phyloP scores from a whole-genome alignment of 2,888 invertebrate genomes.

The Coelinius sp. region DNA sequence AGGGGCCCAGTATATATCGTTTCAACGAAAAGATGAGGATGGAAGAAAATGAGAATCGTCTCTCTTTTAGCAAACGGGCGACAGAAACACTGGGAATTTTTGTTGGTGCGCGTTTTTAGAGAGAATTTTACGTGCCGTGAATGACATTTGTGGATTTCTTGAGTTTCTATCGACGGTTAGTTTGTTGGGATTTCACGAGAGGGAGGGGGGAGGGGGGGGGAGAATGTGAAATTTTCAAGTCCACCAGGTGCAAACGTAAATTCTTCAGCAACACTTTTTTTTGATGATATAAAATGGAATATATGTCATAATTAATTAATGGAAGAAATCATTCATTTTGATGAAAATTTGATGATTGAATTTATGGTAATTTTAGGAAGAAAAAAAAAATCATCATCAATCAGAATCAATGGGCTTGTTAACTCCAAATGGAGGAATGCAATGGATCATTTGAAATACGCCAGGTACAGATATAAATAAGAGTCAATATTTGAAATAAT shows the following conservation, averaged over 20 bases:
- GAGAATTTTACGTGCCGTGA: constrained; percentile 63
- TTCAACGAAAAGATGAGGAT: constrained; percentile 41
- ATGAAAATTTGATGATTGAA: neutral
- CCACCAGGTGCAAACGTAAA: neutral
- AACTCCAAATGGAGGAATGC: neutral
- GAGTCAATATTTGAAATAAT: constrained; percentile 3
- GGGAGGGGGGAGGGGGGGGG: constrained; percentile 21
- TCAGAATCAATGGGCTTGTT: no score
- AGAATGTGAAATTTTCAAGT: constrained; percentile 14
- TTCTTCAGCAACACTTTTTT: neutral
- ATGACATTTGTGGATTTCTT: constrained; percentile 49
- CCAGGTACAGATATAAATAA: constrained; percentile 1
- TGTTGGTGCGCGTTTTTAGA: constrained; percentile 56
- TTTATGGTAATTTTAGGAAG: no score
- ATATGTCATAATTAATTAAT: neutral
- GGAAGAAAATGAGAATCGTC: constrained; percentile 47
- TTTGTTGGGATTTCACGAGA: neutral
- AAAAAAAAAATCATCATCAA: neutral
- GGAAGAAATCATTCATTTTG: no score
- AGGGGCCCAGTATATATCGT: constrained; percentile 1
- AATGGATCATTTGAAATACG: neutral
- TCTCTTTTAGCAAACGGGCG: constrained; percentile 51
- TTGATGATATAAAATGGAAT: no score
- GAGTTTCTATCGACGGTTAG: constrained; percentile 3
- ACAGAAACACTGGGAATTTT: constrained; percentile 56